phyloP scores from a whole-genome alignment of 1,140 invertebrate species.

The Drosophila truncata region DNA sequence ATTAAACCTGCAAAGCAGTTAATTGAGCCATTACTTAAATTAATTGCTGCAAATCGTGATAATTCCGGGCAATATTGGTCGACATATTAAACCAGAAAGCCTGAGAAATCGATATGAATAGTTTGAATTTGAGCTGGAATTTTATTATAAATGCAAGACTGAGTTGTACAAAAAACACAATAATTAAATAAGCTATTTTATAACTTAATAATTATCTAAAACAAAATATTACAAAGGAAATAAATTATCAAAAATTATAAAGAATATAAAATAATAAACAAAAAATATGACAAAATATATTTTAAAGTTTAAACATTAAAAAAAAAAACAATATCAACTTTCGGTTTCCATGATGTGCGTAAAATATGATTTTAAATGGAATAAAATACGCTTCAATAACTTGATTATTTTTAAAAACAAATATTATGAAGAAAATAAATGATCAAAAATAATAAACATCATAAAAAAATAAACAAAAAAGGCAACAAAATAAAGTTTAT shows the following conservation, averaged over 20 bases:
- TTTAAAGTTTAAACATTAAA: no score
- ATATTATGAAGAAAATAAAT: neutral
- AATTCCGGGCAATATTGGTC: constrained; percentile 15
- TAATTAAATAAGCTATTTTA: neutral
- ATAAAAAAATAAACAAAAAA: neutral
- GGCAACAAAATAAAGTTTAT: no score
- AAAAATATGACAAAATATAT: no score
- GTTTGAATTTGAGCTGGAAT: neutral
- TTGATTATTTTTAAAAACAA: neutral
- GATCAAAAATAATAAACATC: neutral
- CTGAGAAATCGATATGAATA: neutral
- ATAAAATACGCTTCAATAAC: neutral
- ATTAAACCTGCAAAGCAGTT: constrained; percentile 32
- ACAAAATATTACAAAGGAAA: neutral
- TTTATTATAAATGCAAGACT: fast-evolving
- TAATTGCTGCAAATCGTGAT: constrained; percentile 34
- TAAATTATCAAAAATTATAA: neutral
- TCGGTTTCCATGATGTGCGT: no score
- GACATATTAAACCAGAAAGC: neutral
- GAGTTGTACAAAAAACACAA: no score
- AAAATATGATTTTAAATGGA: no score
- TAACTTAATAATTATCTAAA: neutral
- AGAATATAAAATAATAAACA: neutral
- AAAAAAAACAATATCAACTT: no score
- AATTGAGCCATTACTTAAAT: constrained; percentile 48